phyloP scores from a whole-genome alignment of 2,888 invertebrate species.

The Apodemia duryi region DNA sequence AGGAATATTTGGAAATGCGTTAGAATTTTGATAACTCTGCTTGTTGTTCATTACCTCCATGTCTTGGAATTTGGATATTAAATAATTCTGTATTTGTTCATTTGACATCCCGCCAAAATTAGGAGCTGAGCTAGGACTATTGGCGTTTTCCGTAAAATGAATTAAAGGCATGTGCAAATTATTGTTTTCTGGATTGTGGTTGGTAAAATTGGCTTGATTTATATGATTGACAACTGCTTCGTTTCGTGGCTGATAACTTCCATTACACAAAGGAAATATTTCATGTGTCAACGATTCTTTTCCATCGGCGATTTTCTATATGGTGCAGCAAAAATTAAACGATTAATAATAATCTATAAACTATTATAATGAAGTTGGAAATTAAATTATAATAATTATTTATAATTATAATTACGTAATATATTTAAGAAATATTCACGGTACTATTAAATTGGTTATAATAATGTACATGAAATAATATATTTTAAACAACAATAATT shows the following conservation, averaged over 20 bases:
- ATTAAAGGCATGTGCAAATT: constrained; percentile 36
- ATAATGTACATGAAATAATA: too few species aligned
- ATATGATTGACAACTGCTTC: constrained; percentile 54
- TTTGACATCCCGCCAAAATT: constrained; percentile 57
- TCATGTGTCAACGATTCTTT: constrained; percentile 39
- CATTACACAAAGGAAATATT: constrained; percentile 41
- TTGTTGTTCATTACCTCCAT: constrained; percentile 52
- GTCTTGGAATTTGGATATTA: constrained; percentile 61
- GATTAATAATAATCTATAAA: background rate
- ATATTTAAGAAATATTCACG: too few species aligned
- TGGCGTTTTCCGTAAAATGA: constrained; percentile 22
- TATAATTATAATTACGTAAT: too few species aligned
- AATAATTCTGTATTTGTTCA: constrained; percentile 63
- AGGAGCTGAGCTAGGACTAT: constrained; percentile 44
- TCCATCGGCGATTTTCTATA: constrained; percentile 35
- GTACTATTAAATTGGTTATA: too few species aligned
- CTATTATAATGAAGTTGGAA: background rate
- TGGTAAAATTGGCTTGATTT: constrained; percentile 40
- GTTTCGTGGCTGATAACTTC: constrained; percentile 41
- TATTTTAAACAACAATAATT: too few species aligned
- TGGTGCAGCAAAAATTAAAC: constrained; percentile 16
- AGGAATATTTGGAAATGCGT: constrained; percentile 66
- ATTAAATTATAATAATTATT: too few species aligned
- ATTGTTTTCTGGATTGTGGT: constrained; percentile 55
- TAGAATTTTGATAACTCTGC: constrained; percentile 62